These are phyloP conservation scores for Hoplodrina blanda DNA, from an alignment of 2,888 invertebrate genomes.

Conservation along the genomic window DNA sequence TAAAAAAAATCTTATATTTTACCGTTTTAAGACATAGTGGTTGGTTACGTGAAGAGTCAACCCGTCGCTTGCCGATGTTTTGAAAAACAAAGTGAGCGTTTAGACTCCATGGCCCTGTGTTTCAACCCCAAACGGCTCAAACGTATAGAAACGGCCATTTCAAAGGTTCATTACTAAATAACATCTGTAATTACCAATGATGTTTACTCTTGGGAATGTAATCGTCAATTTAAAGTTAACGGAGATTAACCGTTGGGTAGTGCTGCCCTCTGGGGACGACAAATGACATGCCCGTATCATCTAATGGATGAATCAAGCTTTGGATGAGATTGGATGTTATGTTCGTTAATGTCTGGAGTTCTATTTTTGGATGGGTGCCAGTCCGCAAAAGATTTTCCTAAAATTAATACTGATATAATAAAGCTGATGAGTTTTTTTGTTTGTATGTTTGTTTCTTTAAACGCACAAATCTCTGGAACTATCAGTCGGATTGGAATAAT, in stretches of 20 bases:
- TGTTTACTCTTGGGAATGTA: conserved; percentile 75
- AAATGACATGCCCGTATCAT: conserved; percentile 63
- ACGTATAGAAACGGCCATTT: conserved; percentile 52
- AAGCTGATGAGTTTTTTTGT: no score
- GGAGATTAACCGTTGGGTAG: conserved; percentile 77
- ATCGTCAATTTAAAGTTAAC: conserved; percentile 81
- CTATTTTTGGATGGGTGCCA: not conserved
- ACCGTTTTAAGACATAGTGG: no score
- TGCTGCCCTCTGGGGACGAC: conserved; percentile 64
- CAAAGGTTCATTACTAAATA: conserved; percentile 70
- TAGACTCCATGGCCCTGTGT: no score
- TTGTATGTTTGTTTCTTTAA: no score
- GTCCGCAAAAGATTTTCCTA: not conserved
- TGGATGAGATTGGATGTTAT: conserved; percentile 53
- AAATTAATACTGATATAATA: no score
- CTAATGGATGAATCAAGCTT: conserved; percentile 54
- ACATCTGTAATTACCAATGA: conserved; percentile 76
- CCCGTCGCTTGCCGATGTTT: no score
- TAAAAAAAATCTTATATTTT: no score
- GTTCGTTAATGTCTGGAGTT: conserved; percentile 22
- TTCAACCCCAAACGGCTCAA: no score
- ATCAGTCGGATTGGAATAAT: no score
- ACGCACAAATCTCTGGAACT: no score
- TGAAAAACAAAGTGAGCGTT: no score
- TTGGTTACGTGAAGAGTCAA: no score